Percentiles rank a stretch among this genome's conserved stretches.
Evolutionary conservation across 2,113 vertebrate species (phyloP).

Genomic region (Passerina amoena): DNA sequence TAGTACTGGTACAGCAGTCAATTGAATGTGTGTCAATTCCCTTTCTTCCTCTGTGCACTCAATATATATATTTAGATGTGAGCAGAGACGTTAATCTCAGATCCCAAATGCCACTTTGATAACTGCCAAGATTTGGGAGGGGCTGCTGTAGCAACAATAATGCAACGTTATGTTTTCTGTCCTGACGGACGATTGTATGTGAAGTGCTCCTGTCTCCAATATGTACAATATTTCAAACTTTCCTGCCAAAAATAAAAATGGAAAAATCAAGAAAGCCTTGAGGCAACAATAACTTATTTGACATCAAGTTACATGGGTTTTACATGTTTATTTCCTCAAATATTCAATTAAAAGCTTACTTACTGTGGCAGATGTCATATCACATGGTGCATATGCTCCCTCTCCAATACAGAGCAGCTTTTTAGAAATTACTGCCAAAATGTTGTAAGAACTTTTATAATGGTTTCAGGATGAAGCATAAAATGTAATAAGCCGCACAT

Average conservation of each 20-base stretch:
- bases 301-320: constrained; percentile 65
- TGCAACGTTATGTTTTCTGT: constrained; percentile 35
- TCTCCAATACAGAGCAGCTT: constrained; percentile 74
- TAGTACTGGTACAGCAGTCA: constrained; percentile 16
- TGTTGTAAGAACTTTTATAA: constrained; percentile 67
- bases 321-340: constrained; percentile 77
- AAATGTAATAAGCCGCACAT: constrained; percentile 52
- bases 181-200: constrained; percentile 43
- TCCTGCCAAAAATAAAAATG: constrained; percentile 57
- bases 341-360: constrained; percentile 76
- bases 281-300: constrained; percentile 55
- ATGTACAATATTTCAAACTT: constrained; percentile 48
- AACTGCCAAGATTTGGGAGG: constrained; percentile 10
- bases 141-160: constrained; percentile 44
- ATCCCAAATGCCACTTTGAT: constrained; percentile 40
- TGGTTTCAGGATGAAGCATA: constrained; percentile 63
- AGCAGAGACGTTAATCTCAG: constrained; percentile 52
- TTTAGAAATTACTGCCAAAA: constrained; percentile 69
- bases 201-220: constrained; percentile 51
- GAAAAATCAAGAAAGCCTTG: constrained; percentile 32
- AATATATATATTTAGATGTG: constrained; percentile 45
- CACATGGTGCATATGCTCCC: constrained; percentile 78
- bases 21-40: constrained; percentile 46
- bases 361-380: constrained; percentile 77
- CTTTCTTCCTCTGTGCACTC: neutral